These are phyloP conservation scores for Mus spicilegus DNA, from an alignment of 2,113 vertebrate genomes.

Conservation along the genomic window DNA sequence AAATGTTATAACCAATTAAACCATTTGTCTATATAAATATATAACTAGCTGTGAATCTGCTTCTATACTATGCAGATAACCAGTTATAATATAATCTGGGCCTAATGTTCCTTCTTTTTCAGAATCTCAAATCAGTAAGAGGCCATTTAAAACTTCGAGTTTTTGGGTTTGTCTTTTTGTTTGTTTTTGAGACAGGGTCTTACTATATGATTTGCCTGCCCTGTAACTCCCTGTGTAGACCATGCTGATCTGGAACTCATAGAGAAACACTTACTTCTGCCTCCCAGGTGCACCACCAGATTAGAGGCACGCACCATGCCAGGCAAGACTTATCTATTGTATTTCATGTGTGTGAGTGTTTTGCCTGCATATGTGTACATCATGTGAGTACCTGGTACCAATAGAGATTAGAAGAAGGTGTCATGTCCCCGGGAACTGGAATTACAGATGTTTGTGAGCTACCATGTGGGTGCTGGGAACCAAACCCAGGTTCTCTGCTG, in stretches of 20 bases:
- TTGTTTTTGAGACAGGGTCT: background rate
- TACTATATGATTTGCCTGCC: background rate
- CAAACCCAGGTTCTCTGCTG: background rate
- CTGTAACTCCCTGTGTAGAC: background rate
- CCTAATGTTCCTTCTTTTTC: background rate
- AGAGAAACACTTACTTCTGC: background rate
- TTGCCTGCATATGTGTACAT: background rate
- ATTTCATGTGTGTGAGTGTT: background rate
- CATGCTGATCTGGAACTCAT: background rate
- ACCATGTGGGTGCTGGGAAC: background rate
- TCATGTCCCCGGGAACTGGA: background rate
- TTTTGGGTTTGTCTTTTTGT: no score
- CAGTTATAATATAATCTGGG: background rate
- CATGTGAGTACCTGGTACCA: background rate
- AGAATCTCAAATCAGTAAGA: background rate
- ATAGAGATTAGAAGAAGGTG: background rate
- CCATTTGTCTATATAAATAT: background rate
- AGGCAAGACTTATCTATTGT: background rate
- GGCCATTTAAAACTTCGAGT: background rate
- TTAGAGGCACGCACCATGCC: background rate
- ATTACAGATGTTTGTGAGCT: background rate
- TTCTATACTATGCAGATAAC: background rate
- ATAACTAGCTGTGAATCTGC: background rate
- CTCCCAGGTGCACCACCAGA: background rate
- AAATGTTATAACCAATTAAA: background rate